Evolutionary conservation across 2,888 invertebrate genomes (phyloP), one percentile per base, ranked within the genome.

Genomic region (Idaea straminata): DNA sequence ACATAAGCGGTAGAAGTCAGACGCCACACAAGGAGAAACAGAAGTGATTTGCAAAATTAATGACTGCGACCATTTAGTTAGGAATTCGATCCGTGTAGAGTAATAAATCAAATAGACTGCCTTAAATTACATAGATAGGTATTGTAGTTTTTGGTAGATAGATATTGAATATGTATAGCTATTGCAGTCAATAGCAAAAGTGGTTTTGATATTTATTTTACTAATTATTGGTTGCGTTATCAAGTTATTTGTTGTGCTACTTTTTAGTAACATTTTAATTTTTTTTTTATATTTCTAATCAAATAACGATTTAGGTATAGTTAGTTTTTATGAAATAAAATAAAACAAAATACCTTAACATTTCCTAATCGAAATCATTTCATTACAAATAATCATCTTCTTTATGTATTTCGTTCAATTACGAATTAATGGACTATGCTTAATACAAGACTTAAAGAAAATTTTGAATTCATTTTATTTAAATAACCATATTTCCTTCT

Each of bases 1-100:
- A 13, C 47, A n/a, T n/a, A 13, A 36, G 10, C 36, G 36, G 6
- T 36, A 47, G 47, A 10, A 47, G 72, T 68, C 68, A 72, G 77
- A 78, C 82, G 84, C 80, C 83, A 79, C 70, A 73, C 72, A 74
- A 66, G 75, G 77, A 83, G 82, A 81, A 82, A 75, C 79, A 84
- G 85, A 79, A 83, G 83, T 86, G 81, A 86, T 87, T 86, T 85
- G 82, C 81, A 76, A 81, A 87, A 84, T 85, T 86, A 83, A 86
- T 79, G 83, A 78, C 78, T 75, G 69, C 71, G 69, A 82, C 81
- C 77, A 83, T 85, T 83, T 81, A 79, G 74, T 67, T 65, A 69
- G 73, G 82, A 83, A 83, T 84, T 74, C 75, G 72, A 78, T 74
- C 72, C 72, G 62, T 62, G 72, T 70, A 79, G 77, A 76, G 67